Base-by-base conservation (phyloP, 2,113 vertebrate genomes). In the Sander vitreus region DNA sequence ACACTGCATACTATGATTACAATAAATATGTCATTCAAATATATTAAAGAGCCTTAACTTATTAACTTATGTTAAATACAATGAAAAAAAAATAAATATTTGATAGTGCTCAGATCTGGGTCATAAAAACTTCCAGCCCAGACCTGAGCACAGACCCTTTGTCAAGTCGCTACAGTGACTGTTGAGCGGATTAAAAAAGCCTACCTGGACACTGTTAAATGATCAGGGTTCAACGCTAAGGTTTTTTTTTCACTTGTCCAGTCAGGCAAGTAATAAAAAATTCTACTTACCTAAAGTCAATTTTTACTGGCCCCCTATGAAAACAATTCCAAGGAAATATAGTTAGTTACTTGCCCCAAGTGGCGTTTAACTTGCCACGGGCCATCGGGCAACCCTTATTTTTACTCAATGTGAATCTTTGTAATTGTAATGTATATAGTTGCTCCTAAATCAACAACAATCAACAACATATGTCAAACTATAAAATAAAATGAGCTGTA, bases 31-130 rank as follows among this genome's bases (percentile, higher is more conserved):
- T 25, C 16, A 74, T 25, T 71, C 51, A 75, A 84, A 84, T 58
- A 79, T 36, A 79, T 53, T 48, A 73, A 81, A 85, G 13, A 70
- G 23, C 3, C 5, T 18, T 76, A 55, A 67, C 6, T 58, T 25
- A 65, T 75, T 54, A 86, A 74, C n/a, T 73, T 81, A 76, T 53
- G 27, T 86, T 81, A 85, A 85, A 87, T 88, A 86, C 16, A 66
- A 51, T 59, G 16, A 43, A 15, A 83, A 75, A 51, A 84, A 83
- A 88, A 84, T n/a, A 87, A 83, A 25, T 55, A 58, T 65, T 58
- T 58, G n/a, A 69, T 18, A 21, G 51, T 3, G 4, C 21, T 55
- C 25, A 18, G 27, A 66, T 66, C 27, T 50, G 11, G 51, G 27
- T 71, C 15, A 23, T 23, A 57, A 75, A n/a, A 58, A 68, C 4